Percentiles rank a stretch among this genome's conserved stretches.
These are phyloP conservation scores for Spisula subtruncata DNA, from an alignment of 2,888 invertebrate species.

Conservation along the genomic window DNA sequence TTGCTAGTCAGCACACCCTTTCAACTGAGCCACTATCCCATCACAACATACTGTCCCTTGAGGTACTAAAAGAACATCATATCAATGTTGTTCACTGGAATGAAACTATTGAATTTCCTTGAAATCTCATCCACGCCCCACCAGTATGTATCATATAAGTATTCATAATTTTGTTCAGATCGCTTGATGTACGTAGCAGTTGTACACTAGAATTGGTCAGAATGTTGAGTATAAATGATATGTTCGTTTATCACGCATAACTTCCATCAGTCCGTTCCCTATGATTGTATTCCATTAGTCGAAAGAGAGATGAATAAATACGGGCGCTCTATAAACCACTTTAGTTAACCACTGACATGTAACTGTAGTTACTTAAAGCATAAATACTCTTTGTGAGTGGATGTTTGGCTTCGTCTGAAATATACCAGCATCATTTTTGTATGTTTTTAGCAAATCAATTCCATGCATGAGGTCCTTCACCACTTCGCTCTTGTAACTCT, in stretches of 20 bases:
- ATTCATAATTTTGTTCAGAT: background rate
- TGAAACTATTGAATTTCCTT: conserved; percentile 9
- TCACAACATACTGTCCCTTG: background rate
- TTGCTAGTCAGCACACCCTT: background rate
- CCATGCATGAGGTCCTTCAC: no score
- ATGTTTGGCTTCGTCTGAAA: no score
- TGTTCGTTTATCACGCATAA: background rate
- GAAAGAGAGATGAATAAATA: background rate
- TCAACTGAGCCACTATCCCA: background rate
- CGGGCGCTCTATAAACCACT: background rate
- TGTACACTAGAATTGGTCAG: background rate
- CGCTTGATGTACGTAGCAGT: background rate
- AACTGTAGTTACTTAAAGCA: no score
- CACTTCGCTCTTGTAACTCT: no score
- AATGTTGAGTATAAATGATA: background rate
- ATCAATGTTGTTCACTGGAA: background rate
- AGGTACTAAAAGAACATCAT: background rate
- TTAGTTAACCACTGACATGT: background rate
- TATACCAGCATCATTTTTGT: no score
- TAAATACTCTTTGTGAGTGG: no score
- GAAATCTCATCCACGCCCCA: background rate
- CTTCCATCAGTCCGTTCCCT: background rate
- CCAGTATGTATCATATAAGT: background rate
- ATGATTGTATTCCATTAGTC: conserved; percentile 3
- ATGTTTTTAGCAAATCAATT: no score